Conservation (phyloP, 30 jellyfish, hydroid and myxozoan species). For the Pseudorhiza aurosa region DNA sequence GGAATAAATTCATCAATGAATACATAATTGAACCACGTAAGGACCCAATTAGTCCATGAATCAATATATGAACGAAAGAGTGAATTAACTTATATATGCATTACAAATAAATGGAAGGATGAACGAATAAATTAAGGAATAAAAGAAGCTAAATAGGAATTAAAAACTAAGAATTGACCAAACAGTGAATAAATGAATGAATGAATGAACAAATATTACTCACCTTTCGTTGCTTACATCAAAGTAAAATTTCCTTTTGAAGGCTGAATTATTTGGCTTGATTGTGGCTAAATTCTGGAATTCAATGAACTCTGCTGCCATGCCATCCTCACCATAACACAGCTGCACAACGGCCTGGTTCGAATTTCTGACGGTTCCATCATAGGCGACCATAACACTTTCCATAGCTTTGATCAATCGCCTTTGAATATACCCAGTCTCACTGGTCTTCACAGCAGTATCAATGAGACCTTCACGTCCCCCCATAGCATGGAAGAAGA, state of each 20-base stretch:
- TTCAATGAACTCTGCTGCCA: slow-evolving; percentile 98
- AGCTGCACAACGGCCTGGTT: slow-evolving; percentile 93
- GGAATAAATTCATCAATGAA: too few relatives aligned
- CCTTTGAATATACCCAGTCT: slow-evolving; percentile 99
- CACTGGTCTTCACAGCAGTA: slow-evolving; percentile 99
- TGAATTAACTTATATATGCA: too few relatives aligned
- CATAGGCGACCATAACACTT: slow-evolving; percentile 99
- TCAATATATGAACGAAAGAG: too few relatives aligned
- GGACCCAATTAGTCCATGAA: too few relatives aligned
- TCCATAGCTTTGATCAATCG: slow-evolving; percentile 99
- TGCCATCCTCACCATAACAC: slow-evolving; percentile 99
- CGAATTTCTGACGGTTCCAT: slow-evolving; percentile 98
- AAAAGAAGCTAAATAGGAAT: not conserved
- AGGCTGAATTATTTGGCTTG: slow-evolving; percentile 81
- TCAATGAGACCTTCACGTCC: slow-evolving; percentile 99
- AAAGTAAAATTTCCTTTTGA: slow-evolving; percentile 81
- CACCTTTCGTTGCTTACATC: slow-evolving; percentile 95
- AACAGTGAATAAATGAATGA: too few relatives aligned
- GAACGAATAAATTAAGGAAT: not conserved
- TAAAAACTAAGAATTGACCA: not conserved
- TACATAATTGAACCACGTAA: too few relatives aligned
- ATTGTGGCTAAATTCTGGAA: slow-evolving; percentile 82
- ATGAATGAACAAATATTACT: too few relatives aligned
- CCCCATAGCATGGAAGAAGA: slow-evolving; percentile 99
- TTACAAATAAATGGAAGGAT: not conserved